Evolutionary conservation across 2,797 vertebrate species (phyloP).

Genomic region (Gorsachius magnificus): DNA sequence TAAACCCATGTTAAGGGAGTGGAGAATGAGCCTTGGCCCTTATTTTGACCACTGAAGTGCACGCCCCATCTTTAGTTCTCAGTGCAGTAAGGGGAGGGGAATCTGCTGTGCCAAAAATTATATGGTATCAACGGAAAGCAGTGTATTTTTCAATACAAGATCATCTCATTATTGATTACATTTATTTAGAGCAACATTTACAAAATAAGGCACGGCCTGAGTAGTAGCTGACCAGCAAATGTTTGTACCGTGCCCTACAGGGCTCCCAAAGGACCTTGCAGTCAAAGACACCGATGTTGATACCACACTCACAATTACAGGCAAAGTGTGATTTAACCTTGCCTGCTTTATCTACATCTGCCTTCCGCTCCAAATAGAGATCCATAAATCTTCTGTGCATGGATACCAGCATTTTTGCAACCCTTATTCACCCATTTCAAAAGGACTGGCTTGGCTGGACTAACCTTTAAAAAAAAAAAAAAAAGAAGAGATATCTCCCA

Average conservation of each 20-base stretch:
- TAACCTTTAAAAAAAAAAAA: neutral
- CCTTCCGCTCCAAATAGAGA: neutral
- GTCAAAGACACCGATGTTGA: neutral
- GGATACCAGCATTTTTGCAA: neutral
- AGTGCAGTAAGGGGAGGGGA: neutral
- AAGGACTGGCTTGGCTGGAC: neutral
- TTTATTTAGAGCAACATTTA: constrained; percentile 5
- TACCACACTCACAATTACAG: neutral
- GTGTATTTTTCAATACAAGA: neutral
- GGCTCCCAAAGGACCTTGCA: neutral
- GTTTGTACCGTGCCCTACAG: neutral
- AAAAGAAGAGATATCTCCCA: neutral
- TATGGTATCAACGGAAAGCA: neutral
- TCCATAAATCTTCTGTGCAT: neutral
- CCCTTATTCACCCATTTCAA: neutral
- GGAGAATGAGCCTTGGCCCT: neutral
- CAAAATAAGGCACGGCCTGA: neutral
- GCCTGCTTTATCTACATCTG: neutral
- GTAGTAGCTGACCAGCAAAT: neutral
- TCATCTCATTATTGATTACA: neutral
- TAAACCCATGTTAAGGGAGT: neutral
- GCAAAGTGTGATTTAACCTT: neutral
- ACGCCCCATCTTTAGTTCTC: neutral
- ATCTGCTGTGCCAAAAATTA: neutral
- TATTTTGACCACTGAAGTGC: neutral